Conservation (phyloP, 1,140 invertebrate genomes). For the Aphelinus atriplicis region DNA sequence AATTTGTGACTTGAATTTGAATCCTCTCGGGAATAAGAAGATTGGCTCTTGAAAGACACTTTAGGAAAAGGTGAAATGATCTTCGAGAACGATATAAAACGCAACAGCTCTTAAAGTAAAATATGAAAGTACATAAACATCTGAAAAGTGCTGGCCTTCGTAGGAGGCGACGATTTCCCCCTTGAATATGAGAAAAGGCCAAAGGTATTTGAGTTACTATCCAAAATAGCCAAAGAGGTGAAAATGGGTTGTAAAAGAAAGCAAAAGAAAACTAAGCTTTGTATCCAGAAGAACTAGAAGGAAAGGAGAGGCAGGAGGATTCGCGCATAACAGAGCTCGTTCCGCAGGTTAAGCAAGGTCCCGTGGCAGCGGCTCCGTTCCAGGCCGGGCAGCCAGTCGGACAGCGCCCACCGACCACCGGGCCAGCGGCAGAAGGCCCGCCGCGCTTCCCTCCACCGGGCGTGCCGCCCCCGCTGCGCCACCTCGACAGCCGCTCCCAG, state of each 20-base stretch:
- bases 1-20: too few relatives aligned
- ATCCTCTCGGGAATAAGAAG: too few relatives aligned
- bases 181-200: too few relatives aligned
- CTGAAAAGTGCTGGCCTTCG: too few relatives aligned
- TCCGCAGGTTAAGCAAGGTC: slow-evolving; percentile 50
- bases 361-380: slow-evolving; percentile 42
- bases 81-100: too few relatives aligned
- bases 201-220: neutral
- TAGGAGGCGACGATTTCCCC: too few relatives aligned
- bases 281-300: slow-evolving; percentile 12
- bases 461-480: slow-evolving; percentile 54
- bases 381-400: slow-evolving; percentile 47
- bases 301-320: too few relatives aligned
- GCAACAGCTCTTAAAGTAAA: too few relatives aligned
- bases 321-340: neutral
- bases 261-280: neutral
- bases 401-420: slow-evolving; percentile 48
- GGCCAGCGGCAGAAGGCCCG: slow-evolving; percentile 47
- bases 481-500: slow-evolving; percentile 63
- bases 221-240: too few relatives aligned
- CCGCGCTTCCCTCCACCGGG: slow-evolving; percentile 43
- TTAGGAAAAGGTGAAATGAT: too few relatives aligned
- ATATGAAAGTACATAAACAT: too few relatives aligned
- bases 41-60: too few relatives aligned
- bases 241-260: neutral